Percentiles rank a stretch among this genome's conserved stretches.
Evolutionary conservation across 2,113 vertebrate species (phyloP).

Genomic region (Nycticebus coucang): DNA sequence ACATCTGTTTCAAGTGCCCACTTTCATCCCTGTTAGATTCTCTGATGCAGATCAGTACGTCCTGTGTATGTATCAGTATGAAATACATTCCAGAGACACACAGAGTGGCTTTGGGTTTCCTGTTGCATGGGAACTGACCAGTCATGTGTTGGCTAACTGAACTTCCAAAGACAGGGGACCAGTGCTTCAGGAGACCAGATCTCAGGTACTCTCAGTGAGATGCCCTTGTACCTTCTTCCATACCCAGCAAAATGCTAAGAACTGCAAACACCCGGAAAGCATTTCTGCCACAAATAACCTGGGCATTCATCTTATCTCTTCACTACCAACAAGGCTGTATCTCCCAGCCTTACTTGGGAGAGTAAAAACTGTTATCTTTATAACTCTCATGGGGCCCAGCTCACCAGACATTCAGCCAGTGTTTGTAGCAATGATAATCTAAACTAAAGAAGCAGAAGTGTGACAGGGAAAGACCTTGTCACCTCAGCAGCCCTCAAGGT

Average conservation of each 20-base stretch:
- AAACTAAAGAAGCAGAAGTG: not conserved
- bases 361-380: not conserved
- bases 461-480: not conserved
- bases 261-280: not conserved
- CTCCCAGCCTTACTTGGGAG: not conserved
- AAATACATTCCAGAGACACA: not conserved
- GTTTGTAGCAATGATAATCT: not conserved
- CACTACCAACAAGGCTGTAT: not conserved
- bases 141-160: not conserved
- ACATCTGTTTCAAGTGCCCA: not conserved
- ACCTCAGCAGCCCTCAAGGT: not conserved
- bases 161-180: not conserved
- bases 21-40: not conserved
- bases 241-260: not conserved
- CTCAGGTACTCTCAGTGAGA: not conserved
- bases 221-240: not conserved
- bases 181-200: not conserved
- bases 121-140: not conserved
- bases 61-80: not conserved
- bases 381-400: not conserved
- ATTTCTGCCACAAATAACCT: not conserved
- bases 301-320: not conserved
- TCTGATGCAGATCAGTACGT: not conserved
- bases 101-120: not conserved
- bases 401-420: not conserved